Conservation (phyloP, 2,113 vertebrate genomes). For the Argyrosomus japonicus region DNA sequence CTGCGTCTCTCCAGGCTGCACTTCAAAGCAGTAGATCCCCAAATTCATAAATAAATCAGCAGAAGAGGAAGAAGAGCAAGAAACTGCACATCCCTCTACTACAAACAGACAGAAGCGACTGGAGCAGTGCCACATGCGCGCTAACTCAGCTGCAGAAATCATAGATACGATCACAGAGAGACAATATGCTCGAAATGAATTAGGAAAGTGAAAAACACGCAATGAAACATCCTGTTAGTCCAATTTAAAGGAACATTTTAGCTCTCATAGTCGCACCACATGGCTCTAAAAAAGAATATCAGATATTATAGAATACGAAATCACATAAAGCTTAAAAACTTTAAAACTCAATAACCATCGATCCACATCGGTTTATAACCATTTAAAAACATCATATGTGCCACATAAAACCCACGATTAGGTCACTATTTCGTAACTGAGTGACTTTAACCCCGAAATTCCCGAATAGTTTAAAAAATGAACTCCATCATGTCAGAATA, state of each 20-base stretch:
- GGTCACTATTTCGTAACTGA: background rate
- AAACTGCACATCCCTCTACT: conserved; percentile 27
- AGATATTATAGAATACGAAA: no score
- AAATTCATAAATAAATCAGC: conserved; percentile 77
- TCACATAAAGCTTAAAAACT: background rate
- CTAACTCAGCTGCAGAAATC: background rate
- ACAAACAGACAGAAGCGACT: conserved; percentile 23
- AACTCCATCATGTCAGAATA: background rate
- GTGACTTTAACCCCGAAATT: background rate
- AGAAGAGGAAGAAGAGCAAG: conserved; percentile 18
- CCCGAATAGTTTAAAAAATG: background rate
- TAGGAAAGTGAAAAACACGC: background rate
- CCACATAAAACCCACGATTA: background rate
- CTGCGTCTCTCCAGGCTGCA: conserved; percentile 55
- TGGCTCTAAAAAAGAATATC: background rate
- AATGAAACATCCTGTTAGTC: background rate
- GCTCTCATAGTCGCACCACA: background rate
- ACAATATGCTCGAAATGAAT: background rate
- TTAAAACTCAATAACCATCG: background rate
- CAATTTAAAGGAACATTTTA: background rate
- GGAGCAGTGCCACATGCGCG: background rate
- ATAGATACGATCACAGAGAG: background rate
- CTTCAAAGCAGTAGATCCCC: conserved; percentile 73
- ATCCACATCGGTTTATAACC: no score
- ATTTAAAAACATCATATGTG: background rate